Evolutionary conservation across 2,113 vertebrate species (phyloP).

Genomic region (Procavia capensis): DNA sequence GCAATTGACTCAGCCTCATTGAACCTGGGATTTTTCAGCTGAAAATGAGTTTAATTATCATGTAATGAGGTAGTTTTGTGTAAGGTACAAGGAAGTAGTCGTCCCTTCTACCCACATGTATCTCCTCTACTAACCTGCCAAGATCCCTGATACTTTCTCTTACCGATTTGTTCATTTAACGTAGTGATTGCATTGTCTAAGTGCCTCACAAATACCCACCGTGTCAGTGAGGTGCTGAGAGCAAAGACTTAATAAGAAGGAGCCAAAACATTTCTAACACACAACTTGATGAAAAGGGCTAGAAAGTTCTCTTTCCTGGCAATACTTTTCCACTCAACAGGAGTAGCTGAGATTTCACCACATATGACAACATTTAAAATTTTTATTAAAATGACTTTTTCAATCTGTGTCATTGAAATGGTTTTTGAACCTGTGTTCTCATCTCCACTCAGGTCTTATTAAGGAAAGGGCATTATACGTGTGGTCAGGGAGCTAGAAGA

Average conservation of each 20-base stretch:
- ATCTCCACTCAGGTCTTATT: neutral
- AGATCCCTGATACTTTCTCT: neutral
- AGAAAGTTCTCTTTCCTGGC: neutral
- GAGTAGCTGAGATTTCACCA: neutral
- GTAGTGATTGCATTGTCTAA: neutral
- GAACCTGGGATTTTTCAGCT: neutral
- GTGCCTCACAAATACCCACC: neutral
- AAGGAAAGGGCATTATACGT: neutral
- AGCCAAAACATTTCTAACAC: neutral
- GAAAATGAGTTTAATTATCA: neutral
- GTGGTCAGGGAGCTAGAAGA: neutral
- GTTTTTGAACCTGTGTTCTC: neutral
- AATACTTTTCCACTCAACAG: neutral
- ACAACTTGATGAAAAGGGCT: neutral
- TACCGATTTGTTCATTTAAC: neutral
- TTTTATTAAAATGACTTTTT: neutral
- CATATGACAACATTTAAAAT: constrained; percentile 21
- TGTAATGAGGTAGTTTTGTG: neutral
- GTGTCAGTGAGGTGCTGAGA: neutral
- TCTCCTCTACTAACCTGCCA: constrained; percentile 4
- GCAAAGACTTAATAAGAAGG: neutral
- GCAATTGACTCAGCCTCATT: neutral
- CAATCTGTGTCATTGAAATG: neutral
- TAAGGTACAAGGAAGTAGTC: neutral
- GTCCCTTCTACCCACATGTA: neutral